Evolutionary conservation across 2,113 vertebrate genomes (phyloP).

Genomic region (Syrrhaptes paradoxus): DNA sequence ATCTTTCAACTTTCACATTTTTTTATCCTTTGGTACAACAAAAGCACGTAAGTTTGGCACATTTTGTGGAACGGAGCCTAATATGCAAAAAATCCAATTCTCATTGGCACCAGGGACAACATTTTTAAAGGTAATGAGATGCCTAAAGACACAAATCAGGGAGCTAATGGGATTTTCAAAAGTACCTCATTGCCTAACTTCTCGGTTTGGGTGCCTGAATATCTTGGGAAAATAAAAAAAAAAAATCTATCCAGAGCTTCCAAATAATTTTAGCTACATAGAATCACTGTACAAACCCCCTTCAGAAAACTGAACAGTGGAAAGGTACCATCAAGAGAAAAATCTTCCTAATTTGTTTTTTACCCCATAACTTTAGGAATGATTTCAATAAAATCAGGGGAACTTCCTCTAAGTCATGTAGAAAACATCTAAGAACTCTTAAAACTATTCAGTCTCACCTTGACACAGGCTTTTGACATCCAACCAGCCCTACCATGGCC

Average conservation of each 20-base stretch:
- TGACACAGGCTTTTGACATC: neutral
- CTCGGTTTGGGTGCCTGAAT: neutral
- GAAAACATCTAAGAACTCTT: neutral
- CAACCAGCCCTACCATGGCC: rapidly evolving
- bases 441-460: rapidly evolving
- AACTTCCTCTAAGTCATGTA: neutral
- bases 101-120: neutral
- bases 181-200: neutral
- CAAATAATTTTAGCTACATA: neutral
- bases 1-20: neutral
- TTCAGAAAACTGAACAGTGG: neutral
- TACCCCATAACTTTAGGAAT: neutral
- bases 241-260: neutral
- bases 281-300: neutral
- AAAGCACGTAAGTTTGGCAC: neutral
- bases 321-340: neutral
- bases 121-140: neutral
- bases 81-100: neutral
- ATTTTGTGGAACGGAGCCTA: neutral
- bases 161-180: neutral
- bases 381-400: neutral
- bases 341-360: neutral
- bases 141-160: neutral
- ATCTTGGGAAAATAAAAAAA: neutral
- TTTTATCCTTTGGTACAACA: neutral